A percentile compares a stretch with the other conserved stretches of the same genome.
These are phyloP conservation scores for Cotesia chilonis DNA, from an alignment of 1,140 invertebrate species.

Conservation along the genomic window DNA sequence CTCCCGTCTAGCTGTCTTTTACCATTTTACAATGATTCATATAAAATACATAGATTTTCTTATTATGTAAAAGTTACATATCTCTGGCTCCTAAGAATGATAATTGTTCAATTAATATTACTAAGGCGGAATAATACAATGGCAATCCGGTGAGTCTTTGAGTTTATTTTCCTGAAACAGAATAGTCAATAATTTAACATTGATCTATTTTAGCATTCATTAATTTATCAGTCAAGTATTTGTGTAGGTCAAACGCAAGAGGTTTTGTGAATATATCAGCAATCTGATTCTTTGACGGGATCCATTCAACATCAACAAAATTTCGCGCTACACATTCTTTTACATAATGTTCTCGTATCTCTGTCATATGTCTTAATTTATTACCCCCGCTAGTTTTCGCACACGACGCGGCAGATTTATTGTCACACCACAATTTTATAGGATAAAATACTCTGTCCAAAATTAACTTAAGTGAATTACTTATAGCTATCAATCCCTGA, in stretches of 20 bases:
- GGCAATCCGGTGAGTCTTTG: too few relatives aligned
- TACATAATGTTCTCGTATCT: slow-evolving; percentile 31
- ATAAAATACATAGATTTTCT: too few relatives aligned
- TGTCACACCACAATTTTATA: slow-evolving; percentile 23
- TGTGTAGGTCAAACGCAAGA: slow-evolving; percentile 21
- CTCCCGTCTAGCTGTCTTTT: too few relatives aligned
- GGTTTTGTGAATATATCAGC: slow-evolving; percentile 34
- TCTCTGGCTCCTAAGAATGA: not conserved
- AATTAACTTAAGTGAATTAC: slow-evolving; percentile 26
- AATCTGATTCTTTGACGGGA: slow-evolving; percentile 23
- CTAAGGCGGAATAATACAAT: too few relatives aligned
- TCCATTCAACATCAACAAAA: slow-evolving; percentile 27
- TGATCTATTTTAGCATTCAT: slow-evolving; percentile 11
- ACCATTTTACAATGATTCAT: too few relatives aligned
- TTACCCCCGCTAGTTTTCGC: slow-evolving; percentile 19
- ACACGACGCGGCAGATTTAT: slow-evolving; percentile 21
- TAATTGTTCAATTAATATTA: too few relatives aligned
- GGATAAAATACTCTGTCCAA: slow-evolving; percentile 22
- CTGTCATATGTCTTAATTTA: slow-evolving; percentile 32
- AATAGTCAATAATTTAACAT: too few relatives aligned
- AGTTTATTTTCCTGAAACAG: too few relatives aligned
- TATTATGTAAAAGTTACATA: too few relatives aligned
- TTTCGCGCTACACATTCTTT: slow-evolving; percentile 30
- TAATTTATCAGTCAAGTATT: slow-evolving; percentile 15
- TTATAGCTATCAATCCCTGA: slow-evolving; percentile 22